These are phyloP conservation scores for Diplolepis rosae DNA, from an alignment of 2,888 invertebrate species.

Conservation along the genomic window DNA sequence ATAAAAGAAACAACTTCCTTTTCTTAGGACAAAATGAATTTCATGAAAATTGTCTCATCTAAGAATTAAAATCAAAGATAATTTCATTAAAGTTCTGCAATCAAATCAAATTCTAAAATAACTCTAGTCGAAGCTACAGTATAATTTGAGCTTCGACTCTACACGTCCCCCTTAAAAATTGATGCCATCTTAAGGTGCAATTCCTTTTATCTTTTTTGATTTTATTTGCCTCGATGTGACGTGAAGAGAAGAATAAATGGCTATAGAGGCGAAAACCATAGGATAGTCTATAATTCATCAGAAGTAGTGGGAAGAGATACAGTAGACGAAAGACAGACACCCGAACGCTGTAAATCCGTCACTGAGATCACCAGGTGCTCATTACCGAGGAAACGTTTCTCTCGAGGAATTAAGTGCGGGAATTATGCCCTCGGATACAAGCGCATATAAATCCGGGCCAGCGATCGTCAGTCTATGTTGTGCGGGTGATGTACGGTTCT, in stretches of 20 bases:
- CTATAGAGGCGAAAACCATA: slow-evolving; percentile 32
- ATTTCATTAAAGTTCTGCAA: too few species aligned
- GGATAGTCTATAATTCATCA: slow-evolving; percentile 26
- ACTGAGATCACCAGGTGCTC: slow-evolving; percentile 58
- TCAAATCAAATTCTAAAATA: too few species aligned
- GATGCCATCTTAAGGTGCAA: neutral
- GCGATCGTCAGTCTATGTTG: slow-evolving; percentile 64
- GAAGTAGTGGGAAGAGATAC: slow-evolving; percentile 38
- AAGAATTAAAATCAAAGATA: too few species aligned
- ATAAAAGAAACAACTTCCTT: too few species aligned
- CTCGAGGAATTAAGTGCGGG: slow-evolving; percentile 40
- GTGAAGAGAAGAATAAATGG: neutral
- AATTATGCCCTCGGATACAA: slow-evolving; percentile 42
- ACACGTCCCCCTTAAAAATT: slow-evolving; percentile 2
- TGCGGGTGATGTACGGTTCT: slow-evolving; percentile 68
- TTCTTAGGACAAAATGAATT: too few species aligned
- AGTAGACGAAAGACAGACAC: slow-evolving; percentile 44
- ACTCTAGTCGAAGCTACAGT: neutral
- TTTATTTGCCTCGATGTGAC: neutral
- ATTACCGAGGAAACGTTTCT: slow-evolving; percentile 57
- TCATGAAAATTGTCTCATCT: too few species aligned
- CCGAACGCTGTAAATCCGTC: slow-evolving; percentile 64
- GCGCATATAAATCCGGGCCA: slow-evolving; percentile 57
- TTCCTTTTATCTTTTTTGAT: slow-evolving; percentile 13
- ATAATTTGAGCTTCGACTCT: neutral